These are phyloP conservation scores for Desmophyllum pertusum DNA, from an alignment of 92 coral and sea anemone genomes.

Conservation along the genomic window DNA sequence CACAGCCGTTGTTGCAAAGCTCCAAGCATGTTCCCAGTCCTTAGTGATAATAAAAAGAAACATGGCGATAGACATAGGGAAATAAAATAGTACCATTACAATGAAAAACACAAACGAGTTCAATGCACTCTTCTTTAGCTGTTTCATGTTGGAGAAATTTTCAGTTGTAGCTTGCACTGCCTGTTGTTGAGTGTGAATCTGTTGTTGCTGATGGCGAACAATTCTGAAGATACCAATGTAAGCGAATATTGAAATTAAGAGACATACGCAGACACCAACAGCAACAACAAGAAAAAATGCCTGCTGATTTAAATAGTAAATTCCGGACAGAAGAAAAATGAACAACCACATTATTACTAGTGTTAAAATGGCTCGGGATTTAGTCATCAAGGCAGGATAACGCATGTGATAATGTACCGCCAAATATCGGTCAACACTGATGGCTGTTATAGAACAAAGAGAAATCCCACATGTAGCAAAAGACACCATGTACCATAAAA, in stretches of 20 bases:
- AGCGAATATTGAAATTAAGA: constrained; percentile 12
- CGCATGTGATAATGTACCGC: constrained; percentile 37
- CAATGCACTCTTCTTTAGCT: constrained; percentile 27
- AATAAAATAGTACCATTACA: constrained; percentile 27
- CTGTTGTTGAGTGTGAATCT: constrained; percentile 14
- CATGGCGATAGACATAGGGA: constrained; percentile 10
- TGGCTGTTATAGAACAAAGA: constrained; percentile 19
- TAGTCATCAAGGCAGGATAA: constrained; percentile 3
- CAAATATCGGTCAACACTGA: constrained; percentile 27
- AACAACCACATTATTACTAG: constrained; percentile 1
- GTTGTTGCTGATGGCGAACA: constrained; percentile 13
- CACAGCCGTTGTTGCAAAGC: constrained; percentile 31
- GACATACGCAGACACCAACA: constrained; percentile 18
- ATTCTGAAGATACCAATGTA: constrained; percentile 15
- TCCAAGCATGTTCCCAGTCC: constrained; percentile 4
- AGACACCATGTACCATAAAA: neutral
- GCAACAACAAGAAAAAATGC: constrained; percentile 11
- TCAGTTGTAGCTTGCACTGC: neutral
- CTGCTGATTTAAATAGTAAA: neutral
- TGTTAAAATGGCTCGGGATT: neutral
- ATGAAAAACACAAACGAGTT: constrained; percentile 30
- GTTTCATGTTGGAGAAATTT: neutral
- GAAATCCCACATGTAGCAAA: constrained; percentile 31
- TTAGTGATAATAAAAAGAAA: neutral
- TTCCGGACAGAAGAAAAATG: constrained; percentile 1